These are phyloP conservation scores for Chrysaora quinquecirrha DNA, from an alignment of 30 jellyfish, hydroid and myxozoan species.

Conservation along the genomic window DNA sequence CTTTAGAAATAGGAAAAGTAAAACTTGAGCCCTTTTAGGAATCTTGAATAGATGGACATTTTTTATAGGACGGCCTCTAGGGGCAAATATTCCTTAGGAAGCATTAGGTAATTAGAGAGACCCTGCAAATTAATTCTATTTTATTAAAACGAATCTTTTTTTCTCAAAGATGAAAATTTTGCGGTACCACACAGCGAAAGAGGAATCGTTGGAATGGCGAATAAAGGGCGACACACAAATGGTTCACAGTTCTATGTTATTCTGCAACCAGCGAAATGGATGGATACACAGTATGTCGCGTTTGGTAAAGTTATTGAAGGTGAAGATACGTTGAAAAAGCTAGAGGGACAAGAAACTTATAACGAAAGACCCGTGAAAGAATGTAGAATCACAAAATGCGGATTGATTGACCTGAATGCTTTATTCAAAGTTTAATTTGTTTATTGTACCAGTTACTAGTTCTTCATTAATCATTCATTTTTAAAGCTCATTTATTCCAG, in stretches of 20 bases:
- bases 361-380: constrained; percentile 87
- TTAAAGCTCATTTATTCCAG: too few species aligned
- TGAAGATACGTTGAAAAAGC: constrained; percentile 36
- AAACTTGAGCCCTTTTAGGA: too few species aligned
- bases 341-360: constrained; percentile 82
- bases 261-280: constrained; percentile 91
- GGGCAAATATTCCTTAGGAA: too few species aligned
- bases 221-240: constrained; percentile 91
- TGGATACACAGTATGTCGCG: constrained; percentile 92
- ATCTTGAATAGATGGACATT: too few species aligned
- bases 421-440: constrained; percentile 59
- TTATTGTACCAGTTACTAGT: too few species aligned
- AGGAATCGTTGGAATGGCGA: constrained; percentile 98
- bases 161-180: constrained; percentile 91
- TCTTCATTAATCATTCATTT: too few species aligned
- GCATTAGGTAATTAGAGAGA: too few species aligned
- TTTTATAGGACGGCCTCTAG: too few species aligned
- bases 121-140: too few species aligned
- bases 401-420: constrained; percentile 69
- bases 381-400: constrained; percentile 78
- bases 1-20: too few species aligned
- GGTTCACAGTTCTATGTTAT: constrained; percentile 92
- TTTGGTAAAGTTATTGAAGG: constrained; percentile 96
- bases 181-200: constrained; percentile 78
- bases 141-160: too few species aligned